A percentile compares a stretch with the other conserved stretches of the same genome.
Evolutionary conservation across 2,888 invertebrate genomes (phyloP).

Genomic region (Trachelus troglodyta): DNA sequence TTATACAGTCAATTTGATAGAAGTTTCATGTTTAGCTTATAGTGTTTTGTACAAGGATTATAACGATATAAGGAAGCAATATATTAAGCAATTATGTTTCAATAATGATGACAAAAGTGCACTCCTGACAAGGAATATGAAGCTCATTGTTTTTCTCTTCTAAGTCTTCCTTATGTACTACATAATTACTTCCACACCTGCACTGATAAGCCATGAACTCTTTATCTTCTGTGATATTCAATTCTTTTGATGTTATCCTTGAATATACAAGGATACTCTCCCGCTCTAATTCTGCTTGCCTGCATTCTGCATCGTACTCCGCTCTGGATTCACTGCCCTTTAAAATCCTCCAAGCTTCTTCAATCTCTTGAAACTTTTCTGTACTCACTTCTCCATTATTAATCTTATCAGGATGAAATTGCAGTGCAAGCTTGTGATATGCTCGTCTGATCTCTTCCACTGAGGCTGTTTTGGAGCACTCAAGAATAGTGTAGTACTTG

Average conservation of each 20-base stretch:
- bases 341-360: constrained; percentile 79
- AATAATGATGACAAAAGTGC: constrained; percentile 77
- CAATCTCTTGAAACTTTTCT: constrained; percentile 69
- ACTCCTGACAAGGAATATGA: constrained; percentile 74
- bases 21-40: neutral
- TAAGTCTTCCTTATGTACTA: constrained; percentile 64
- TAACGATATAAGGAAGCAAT: neutral
- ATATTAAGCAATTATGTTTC: constrained; percentile 49
- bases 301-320: constrained; percentile 74
- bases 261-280: constrained; percentile 73
- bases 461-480: constrained; percentile 69
- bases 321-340: constrained; percentile 72
- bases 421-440: constrained; percentile 71
- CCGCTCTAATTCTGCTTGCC: constrained; percentile 70
- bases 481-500: constrained; percentile 70
- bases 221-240: constrained; percentile 64
- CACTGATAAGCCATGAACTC: constrained; percentile 70
- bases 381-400: constrained; percentile 41
- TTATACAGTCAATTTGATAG: neutral
- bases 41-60: neutral
- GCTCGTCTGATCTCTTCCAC: constrained; percentile 72
- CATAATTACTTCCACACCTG: constrained; percentile 77
- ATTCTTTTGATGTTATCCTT: constrained; percentile 68
- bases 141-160: constrained; percentile 46
- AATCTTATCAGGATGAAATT: constrained; percentile 74